Conservation (phyloP, 2,888 invertebrate species). For the Peribatodes rhomboidaria region DNA sequence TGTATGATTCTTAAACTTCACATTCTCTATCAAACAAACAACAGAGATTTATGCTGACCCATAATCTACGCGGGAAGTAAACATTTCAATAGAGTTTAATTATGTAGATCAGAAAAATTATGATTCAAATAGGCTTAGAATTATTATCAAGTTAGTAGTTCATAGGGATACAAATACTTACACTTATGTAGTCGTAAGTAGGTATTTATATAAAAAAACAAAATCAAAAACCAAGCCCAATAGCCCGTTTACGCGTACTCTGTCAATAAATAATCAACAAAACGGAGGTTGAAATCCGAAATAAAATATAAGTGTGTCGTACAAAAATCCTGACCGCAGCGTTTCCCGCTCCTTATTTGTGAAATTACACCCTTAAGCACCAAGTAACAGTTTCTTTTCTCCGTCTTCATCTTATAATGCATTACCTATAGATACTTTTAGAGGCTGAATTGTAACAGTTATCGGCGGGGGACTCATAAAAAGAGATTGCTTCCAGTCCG, state of each 20-base stretch:
- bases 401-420: slow-evolving; percentile 54
- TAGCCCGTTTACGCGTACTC: not conserved
- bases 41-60: too few species aligned
- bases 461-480: slow-evolving; percentile 82
- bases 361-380: slow-evolving; percentile 34
- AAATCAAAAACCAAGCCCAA: not conserved
- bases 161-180: too few species aligned
- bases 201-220: too few species aligned
- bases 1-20: too few species aligned
- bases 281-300: slow-evolving; percentile 21
- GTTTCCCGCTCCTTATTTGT: slow-evolving; percentile 36
- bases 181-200: too few species aligned
- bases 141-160: too few species aligned
- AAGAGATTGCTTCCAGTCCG: slow-evolving; percentile 84
- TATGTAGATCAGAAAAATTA: too few species aligned
- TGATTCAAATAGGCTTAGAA: too few species aligned
- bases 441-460: slow-evolving; percentile 78
- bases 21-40: too few species aligned
- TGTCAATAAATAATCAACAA: slow-evolving; percentile 12
- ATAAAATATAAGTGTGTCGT: slow-evolving; percentile 39
- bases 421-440: slow-evolving; percentile 68
- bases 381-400: slow-evolving; percentile 41
- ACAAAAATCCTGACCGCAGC: slow-evolving; percentile 33
- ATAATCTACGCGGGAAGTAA: too few species aligned
- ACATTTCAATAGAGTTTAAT: too few species aligned